Base-by-base conservation (phyloP, 2,888 invertebrate species). In the Parnassius mnemosyne region DNA sequence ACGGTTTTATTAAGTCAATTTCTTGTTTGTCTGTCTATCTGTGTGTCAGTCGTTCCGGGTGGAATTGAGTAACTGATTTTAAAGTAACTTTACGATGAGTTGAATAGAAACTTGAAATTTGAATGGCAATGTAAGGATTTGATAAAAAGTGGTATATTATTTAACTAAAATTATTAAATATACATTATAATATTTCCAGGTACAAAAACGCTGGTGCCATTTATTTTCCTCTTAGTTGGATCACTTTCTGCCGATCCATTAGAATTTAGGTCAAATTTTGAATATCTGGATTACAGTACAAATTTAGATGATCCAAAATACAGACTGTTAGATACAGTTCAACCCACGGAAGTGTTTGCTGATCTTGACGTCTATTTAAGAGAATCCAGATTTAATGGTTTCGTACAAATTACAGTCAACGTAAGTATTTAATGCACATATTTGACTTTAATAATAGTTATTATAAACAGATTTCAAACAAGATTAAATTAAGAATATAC, bases 291-390 rank as follows among this genome's bases (percentile, higher is more conserved):
- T 13, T 79, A 75, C 50, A 71, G 66, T 25, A 80, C 85, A 1
- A 89, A 88, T 66, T 25, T 87, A 53, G 88, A 74, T 43, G 75
- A 84, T 2, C 82, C 85, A 0, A 74, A 72, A 7, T 91, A 89
- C 72, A 79, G 91, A 20, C 72, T 91, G 1, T 67, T 59, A 1
- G 79, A 84, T 46, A 72, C 63, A 10, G 85, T 91, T 7, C 78
- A 83, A 61, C 91, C 91, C 2, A 74, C 67, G 2, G 61, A 74
- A 3, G 63, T 85, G 11, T 61, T 70, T 12, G 79, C 89, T 0
- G 81, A 87, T 13, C 70, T 91, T 0, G 90, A 91, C 56, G 88
- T 89, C 0, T 73, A 80, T 61, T 65, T 91, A 1, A 63, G 68
- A 3, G 77, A 80, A 20, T 76, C 78, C 1, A 72, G 78, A 13